phyloP scores from a whole-genome alignment of 1,140 invertebrate species.

The Tetramorium parvispinum region DNA sequence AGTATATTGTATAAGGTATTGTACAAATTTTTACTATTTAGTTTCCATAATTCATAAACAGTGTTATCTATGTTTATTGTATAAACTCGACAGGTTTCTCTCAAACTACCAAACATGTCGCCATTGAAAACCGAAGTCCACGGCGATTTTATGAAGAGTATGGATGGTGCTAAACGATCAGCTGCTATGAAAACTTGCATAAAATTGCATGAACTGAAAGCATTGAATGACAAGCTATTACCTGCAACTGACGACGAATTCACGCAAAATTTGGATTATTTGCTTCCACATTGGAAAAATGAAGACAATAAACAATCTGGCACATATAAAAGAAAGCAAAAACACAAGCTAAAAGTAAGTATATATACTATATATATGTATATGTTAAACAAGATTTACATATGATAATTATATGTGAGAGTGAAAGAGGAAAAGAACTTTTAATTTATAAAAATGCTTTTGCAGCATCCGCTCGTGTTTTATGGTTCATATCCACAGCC shows the following conservation, averaged over 20 bases:
- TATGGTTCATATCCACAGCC: constrained; percentile 81
- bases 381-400: constrained; percentile 68
- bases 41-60: neutral
- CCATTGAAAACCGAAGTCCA: constrained; percentile 69
- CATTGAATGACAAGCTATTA: constrained; percentile 92
- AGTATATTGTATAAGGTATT: constrained; percentile 33
- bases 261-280: constrained; percentile 76
- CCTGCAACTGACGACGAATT: constrained; percentile 86
- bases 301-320: constrained; percentile 86
- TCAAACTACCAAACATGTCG: constrained; percentile 79
- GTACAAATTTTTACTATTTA: neutral
- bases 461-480: constrained; percentile 84
- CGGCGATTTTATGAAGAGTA: constrained; percentile 84
- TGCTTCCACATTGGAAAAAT: constrained; percentile 86
- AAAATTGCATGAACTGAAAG: constrained; percentile 89
- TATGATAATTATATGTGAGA: neutral
- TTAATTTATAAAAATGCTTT: constrained; percentile 45
- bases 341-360: constrained; percentile 88
- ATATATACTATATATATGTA: too few species aligned
- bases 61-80: constrained; percentile 27
- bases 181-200: constrained; percentile 92
- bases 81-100: constrained; percentile 72
- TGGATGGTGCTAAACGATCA: constrained; percentile 91
- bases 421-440: neutral
- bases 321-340: constrained; percentile 90